These are phyloP conservation scores for Prunella fulvescens DNA, from an alignment of 2,113 vertebrate species.

Conservation along the genomic window DNA sequence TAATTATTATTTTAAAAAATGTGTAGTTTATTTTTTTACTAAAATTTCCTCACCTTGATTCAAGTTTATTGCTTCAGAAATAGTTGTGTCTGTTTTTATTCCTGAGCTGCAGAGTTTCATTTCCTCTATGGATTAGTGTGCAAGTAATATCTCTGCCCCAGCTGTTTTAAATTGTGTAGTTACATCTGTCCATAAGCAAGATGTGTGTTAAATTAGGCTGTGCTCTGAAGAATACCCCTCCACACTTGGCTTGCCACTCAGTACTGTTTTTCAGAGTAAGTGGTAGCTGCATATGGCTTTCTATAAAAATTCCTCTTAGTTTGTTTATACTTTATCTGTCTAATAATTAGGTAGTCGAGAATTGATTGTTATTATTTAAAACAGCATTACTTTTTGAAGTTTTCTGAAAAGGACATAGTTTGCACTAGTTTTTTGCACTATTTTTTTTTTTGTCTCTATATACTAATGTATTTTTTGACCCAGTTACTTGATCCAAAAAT, in stretches of 20 bases:
- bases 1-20: not conserved
- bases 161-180: not conserved
- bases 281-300: not conserved
- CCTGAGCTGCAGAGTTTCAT: not conserved
- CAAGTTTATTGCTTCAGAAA: not conserved
- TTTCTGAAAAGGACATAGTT: not conserved
- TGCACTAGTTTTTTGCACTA: not conserved
- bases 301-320: not conserved
- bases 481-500: not conserved
- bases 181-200: not conserved
- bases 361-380: not conserved
- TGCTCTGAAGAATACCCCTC: not conserved
- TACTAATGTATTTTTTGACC: not conserved
- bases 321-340: not conserved
- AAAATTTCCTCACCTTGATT: not conserved
- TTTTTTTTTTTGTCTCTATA: not conserved
- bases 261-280: not conserved
- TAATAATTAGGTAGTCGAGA: not conserved
- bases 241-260: not conserved
- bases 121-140: not conserved
- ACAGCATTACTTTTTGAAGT: not conserved
- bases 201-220: not conserved
- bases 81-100: not conserved
- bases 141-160: not conserved
- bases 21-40: not conserved